A percentile compares a stretch with the other conserved stretches of the same genome.
Conservation (phyloP, 2,113 vertebrate genomes). For the Pterocles burchelli region DNA sequence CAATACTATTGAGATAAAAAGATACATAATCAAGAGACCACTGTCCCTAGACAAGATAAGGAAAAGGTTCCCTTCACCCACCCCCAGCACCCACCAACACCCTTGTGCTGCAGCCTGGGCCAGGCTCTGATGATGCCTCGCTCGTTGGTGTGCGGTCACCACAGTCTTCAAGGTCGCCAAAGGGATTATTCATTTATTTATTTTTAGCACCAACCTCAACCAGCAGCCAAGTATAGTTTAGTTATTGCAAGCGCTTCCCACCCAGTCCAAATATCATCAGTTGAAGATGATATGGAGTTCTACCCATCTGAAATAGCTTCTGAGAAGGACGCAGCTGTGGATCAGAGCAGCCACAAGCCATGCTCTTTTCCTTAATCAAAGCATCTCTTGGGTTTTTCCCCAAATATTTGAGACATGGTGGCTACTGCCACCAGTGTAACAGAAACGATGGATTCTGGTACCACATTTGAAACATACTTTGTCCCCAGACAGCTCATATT, state of each 20-base stretch:
- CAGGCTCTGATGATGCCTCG: neutral
- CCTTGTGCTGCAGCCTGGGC: neutral
- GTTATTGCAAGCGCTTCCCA: neutral
- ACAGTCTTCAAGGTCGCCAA: neutral
- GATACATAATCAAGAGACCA: neutral
- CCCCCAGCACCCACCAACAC: neutral
- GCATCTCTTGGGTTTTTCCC: neutral
- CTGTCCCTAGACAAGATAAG: neutral
- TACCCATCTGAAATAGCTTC: neutral
- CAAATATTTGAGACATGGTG: neutral
- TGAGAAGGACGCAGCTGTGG: neutral
- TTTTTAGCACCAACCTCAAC: neutral
- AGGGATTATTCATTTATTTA: neutral
- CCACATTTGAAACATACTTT: accelerated
- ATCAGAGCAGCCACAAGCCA: neutral
- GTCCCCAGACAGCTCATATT: neutral
- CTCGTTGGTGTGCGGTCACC: accelerated
- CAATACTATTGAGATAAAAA: neutral
- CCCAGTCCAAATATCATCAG: neutral
- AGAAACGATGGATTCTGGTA: neutral
- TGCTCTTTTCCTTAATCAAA: neutral
- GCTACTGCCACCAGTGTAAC: neutral
- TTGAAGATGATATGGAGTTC: neutral
- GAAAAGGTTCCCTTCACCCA: neutral
- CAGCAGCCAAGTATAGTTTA: neutral